Evolutionary conservation across 1,140 invertebrate genomes (phyloP).

Genomic region (Panagrolaimus sp.): DNA sequence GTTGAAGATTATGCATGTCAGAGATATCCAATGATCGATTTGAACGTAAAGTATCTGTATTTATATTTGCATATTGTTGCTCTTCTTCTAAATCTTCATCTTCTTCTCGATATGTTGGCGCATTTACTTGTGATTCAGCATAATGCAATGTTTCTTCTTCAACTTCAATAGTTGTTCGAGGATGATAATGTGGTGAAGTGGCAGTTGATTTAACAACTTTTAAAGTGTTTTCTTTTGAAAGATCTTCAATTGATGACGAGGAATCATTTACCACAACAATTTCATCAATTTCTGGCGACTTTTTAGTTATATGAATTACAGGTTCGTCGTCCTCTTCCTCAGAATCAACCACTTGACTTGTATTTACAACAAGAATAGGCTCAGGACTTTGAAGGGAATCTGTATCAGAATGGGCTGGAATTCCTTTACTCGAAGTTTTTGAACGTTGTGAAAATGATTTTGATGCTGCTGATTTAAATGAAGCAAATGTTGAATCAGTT

Average conservation of each 20-base stretch:
- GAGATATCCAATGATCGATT: neutral
- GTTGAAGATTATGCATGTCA: neutral
- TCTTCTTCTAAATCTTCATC: neutral
- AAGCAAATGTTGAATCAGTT: neutral
- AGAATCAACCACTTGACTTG: neutral
- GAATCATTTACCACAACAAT: neutral
- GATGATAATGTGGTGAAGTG: neutral
- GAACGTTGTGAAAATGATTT: neutral
- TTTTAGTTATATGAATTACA: neutral
- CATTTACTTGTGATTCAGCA: neutral
- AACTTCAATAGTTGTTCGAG: neutral
- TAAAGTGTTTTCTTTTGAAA: too few species aligned
- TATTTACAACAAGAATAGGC: neutral
- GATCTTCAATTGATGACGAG: neutral
- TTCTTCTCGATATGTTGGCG: neutral
- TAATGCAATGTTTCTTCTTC: constrained; percentile 16
- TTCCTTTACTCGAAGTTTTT: neutral
- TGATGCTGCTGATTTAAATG: constrained; percentile 10
- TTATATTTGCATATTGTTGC: constrained; percentile 10
- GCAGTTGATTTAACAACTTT: neutral
- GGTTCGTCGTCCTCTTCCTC: neutral
- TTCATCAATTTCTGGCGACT: neutral
- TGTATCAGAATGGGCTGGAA: constrained; percentile 7
- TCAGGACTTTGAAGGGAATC: constrained; percentile 11
- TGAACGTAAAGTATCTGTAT: constrained; percentile 11